phyloP scores from a whole-genome alignment of 1,140 invertebrate species.

The Drepana arcuata region DNA sequence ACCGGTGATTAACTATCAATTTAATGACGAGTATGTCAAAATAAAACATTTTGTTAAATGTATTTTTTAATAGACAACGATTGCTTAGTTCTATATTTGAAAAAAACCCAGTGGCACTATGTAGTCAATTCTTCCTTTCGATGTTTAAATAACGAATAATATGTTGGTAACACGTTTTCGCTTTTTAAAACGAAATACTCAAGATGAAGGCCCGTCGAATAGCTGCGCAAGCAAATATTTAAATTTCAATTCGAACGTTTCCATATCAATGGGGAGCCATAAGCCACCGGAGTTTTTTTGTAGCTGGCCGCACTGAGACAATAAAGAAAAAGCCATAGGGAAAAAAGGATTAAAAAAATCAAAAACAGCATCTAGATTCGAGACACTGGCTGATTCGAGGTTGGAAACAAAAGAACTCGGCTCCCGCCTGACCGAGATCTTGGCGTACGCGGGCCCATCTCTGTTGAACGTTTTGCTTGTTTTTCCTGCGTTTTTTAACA shows the following conservation, averaged over 20 bases:
- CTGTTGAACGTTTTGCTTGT: slow-evolving; percentile 46
- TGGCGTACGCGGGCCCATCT: slow-evolving; percentile 57
- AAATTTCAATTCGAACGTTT: slow-evolving; percentile 69
- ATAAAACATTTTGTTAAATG: no score
- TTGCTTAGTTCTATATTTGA: no score
- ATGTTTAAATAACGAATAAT: slow-evolving; percentile 56
- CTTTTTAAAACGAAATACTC: slow-evolving; percentile 54
- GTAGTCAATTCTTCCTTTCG: background rate
- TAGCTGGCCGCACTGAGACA: slow-evolving; percentile 54
- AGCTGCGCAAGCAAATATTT: slow-evolving; percentile 62
- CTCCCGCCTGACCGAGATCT: slow-evolving; percentile 69
- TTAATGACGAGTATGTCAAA: no score
- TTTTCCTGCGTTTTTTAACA: slow-evolving; percentile 42
- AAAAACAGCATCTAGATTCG: slow-evolving; percentile 68
- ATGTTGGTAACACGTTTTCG: slow-evolving; percentile 53
- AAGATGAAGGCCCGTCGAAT: slow-evolving; percentile 50
- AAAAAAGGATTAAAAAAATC: slow-evolving; percentile 52
- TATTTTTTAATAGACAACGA: no score
- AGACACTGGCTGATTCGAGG: slow-evolving; percentile 67
- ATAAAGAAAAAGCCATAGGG: slow-evolving; percentile 65
- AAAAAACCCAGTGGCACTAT: background rate
- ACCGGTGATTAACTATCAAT: no score
- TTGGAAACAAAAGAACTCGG: slow-evolving; percentile 64
- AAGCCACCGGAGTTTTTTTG: slow-evolving; percentile 62
- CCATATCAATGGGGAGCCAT: slow-evolving; percentile 71